Conservation (phyloP, 2,888 invertebrate species). For the Empis livida region DNA sequence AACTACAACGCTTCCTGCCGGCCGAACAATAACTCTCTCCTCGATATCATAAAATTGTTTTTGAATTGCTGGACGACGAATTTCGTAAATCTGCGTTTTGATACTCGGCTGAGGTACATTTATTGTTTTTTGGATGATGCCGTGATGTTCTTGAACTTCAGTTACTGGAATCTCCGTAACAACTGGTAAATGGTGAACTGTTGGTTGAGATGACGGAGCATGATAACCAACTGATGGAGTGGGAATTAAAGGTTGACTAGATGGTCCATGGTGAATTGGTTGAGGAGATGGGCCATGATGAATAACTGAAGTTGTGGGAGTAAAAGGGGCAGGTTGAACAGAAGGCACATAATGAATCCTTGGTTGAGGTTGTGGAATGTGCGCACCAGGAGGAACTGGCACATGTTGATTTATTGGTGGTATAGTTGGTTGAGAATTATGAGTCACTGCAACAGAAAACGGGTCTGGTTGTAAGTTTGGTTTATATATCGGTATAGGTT, state of each 20-base stretch:
- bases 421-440: neutral
- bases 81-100: slow-evolving; percentile 43
- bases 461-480: too few species aligned
- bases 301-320: slow-evolving; percentile 4
- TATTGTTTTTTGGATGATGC: slow-evolving; percentile 41
- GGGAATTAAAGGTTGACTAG: slow-evolving; percentile 12
- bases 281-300: slow-evolving; percentile 18
- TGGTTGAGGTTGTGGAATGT: neutral
- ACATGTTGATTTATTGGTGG: too few species aligned
- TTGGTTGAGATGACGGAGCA: slow-evolving; percentile 11
- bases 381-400: neutral
- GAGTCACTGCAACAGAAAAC: neutral
- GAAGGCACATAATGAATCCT: neutral
- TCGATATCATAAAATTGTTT: slow-evolving; percentile 52
- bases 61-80: slow-evolving; percentile 47
- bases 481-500: neutral
- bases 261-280: slow-evolving; percentile 17
- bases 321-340: neutral
- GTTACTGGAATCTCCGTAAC: slow-evolving; percentile 38
- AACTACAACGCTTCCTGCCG: slow-evolving; percentile 46
- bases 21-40: slow-evolving; percentile 44
- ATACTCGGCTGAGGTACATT: slow-evolving; percentile 45
- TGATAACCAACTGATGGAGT: neutral
- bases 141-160: slow-evolving; percentile 37
- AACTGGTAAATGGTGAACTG: slow-evolving; percentile 23